Base-by-base conservation (phyloP, 2,113 vertebrate genomes). In the Hippocampus guttulatus region DNA sequence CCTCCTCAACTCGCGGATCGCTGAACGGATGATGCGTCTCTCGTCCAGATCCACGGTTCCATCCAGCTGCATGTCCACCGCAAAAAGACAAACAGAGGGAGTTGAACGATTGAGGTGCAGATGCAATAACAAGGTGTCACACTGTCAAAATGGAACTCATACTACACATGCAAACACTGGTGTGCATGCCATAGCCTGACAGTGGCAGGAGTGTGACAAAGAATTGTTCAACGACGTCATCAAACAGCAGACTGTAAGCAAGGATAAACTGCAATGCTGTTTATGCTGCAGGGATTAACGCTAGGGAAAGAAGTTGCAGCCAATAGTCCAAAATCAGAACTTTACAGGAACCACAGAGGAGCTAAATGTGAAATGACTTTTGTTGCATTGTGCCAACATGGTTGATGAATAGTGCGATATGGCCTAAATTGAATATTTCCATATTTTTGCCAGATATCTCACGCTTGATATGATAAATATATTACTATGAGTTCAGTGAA, bases 1-100 rank as follows among this genome's bases (percentile, higher is more conserved):
- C 47, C 93, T 91, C 84, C 95, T 94, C 71, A 98, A 76, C 49
- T 99, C 97, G 71, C 95, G 91, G 73, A 99, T 95, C 40, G 97
- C 96, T 0, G 94, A 94, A 52, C 95, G 95, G 86, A 99, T 99
- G 77, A 91, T 88, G 27, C 95, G 93, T 23, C 97, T 93, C 90
- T 99, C 95, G 0, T 94, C 93, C 82, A 98, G 90, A 83, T 99
- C 95, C 67, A 92, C 69, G 0, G 97, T 97, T 68, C 92, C 92
- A 68, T 98, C 95, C 77, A 99, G 88, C 96, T 98, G 81, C 65
- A 43, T 6, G 25, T 14, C 16, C 3, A 43, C 68, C 21, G 63
- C 5, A 64, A 16, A 74, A 73, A 68, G 7, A 67, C 40, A 52
- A 62, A 76, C n/a, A 72, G 3, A 64, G 23, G 74, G 27, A 74